These are phyloP conservation scores for Mythimna albipuncta DNA, from an alignment of 2,888 invertebrate genomes.

Conservation along the genomic window DNA sequence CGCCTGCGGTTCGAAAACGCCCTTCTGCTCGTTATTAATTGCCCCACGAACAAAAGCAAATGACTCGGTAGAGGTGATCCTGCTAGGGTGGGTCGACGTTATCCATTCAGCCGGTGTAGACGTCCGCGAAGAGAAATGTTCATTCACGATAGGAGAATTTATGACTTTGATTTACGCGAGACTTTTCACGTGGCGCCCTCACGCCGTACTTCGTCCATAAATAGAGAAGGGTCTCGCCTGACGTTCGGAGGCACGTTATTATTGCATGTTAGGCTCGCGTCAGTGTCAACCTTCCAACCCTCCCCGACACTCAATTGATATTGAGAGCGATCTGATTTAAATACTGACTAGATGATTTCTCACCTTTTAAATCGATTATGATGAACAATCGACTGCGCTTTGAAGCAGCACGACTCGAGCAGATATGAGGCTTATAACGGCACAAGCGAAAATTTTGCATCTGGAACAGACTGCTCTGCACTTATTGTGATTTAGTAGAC, in stretches of 20 bases:
- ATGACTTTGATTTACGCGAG: slow-evolving; percentile 89
- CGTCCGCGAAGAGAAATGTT: slow-evolving; percentile 90
- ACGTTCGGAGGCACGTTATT: slow-evolving; percentile 84
- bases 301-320: slow-evolving; percentile 80
- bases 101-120: slow-evolving; percentile 89
- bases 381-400: slow-evolving; percentile 46
- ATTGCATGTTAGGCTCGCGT: slow-evolving; percentile 80
- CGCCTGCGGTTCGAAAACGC: slow-evolving; percentile 86
- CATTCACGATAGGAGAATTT: slow-evolving; percentile 90
- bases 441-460: slow-evolving; percentile 31
- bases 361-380: slow-evolving; percentile 63
- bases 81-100: slow-evolving; percentile 87
- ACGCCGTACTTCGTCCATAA: slow-evolving; percentile 79
- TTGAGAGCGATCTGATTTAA: slow-evolving; percentile 82
- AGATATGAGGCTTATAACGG: slow-evolving; percentile 5
- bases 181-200: slow-evolving; percentile 86
- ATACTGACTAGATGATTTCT: slow-evolving; percentile 75
- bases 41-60: slow-evolving; percentile 90
- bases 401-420: slow-evolving; percentile 13
- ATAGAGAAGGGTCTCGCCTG: slow-evolving; percentile 86
- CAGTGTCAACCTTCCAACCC: slow-evolving; percentile 81
- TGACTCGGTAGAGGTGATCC: slow-evolving; percentile 90
- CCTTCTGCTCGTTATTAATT: slow-evolving; percentile 89
- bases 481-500: slow-evolving; percentile 35
- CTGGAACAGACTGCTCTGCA: slow-evolving; percentile 32